Evolutionary conservation across 2,888 invertebrate genomes (phyloP).

Genomic region (Sphinx pinastri): DNA sequence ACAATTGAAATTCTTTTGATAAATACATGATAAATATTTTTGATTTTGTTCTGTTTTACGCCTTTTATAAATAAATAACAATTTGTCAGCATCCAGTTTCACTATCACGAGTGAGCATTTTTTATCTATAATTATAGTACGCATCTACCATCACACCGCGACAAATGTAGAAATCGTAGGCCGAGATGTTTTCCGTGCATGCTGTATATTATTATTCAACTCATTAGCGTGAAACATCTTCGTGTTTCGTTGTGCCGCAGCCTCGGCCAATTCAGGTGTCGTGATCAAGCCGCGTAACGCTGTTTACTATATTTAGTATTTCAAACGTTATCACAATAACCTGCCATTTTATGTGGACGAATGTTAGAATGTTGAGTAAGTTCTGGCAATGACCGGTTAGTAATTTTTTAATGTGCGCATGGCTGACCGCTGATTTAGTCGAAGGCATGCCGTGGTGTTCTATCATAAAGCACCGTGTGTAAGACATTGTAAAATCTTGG

Average conservation of each 20-base stretch:
- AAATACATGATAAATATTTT: too few species aligned
- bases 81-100: constrained; percentile 39
- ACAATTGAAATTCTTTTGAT: too few species aligned
- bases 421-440: constrained; percentile 1
- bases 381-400: constrained; percentile 26
- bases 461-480: constrained; percentile 11
- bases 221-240: constrained; percentile 61
- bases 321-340: constrained; percentile 45
- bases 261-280: constrained; percentile 36
- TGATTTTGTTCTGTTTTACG: too few species aligned
- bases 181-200: constrained; percentile 50
- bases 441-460: constrained; percentile 18
- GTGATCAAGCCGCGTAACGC: constrained; percentile 58
- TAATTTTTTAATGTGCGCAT: constrained; percentile 14
- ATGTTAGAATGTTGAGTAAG: constrained; percentile 27
- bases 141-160: constrained; percentile 36
- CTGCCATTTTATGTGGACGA: constrained; percentile 29
- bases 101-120: constrained; percentile 45
- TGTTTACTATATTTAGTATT: constrained; percentile 54
- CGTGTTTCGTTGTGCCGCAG: constrained; percentile 48
- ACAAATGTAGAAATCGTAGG: constrained; percentile 55
- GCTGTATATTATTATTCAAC: constrained; percentile 53
- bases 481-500: constrained; percentile 13
- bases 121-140: constrained; percentile 36
- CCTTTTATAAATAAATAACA: too few species aligned